These are phyloP conservation scores for Labeo catla DNA, from an alignment of 2,113 vertebrate genomes.

Conservation along the genomic window DNA sequence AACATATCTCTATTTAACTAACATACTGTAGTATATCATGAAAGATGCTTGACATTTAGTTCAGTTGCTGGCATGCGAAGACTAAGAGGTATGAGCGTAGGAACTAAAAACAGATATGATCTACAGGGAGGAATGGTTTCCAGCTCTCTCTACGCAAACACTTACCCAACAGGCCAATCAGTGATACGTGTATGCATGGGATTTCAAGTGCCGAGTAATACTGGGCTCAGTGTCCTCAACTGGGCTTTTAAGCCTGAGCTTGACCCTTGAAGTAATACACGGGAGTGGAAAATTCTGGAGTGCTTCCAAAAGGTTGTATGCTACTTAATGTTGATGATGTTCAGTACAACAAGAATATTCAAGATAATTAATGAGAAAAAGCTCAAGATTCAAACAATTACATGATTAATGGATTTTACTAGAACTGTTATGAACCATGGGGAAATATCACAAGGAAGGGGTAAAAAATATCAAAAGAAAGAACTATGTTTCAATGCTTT, in stretches of 20 bases:
- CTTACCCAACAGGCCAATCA: constrained; percentile 14
- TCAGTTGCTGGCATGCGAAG: constrained; percentile 12
- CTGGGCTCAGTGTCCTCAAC: constrained; percentile 14
- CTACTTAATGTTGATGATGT: not conserved
- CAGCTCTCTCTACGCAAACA: not conserved
- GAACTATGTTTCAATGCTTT: not conserved
- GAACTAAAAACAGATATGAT: constrained; percentile 17
- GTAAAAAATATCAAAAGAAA: not conserved
- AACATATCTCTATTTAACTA: not conserved
- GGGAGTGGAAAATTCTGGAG: constrained; percentile 4
- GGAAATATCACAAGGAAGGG: not conserved
- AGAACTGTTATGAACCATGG: not conserved
- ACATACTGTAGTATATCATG: not conserved
- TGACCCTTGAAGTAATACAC: constrained; percentile 11
- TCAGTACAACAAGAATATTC: not conserved
- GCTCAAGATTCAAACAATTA: not conserved
- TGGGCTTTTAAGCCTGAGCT: constrained; percentile 9
- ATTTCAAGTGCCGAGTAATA: constrained; percentile 29
- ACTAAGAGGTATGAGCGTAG: constrained; percentile 22
- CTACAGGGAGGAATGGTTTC: not conserved
- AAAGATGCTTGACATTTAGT: constrained; percentile 35
- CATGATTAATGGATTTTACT: not conserved
- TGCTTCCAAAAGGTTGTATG: not conserved
- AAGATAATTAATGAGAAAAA: not conserved
- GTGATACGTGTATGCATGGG: not conserved